Conservation (phyloP, 2,797 vertebrate genomes). For the Lagorchestes hirsutus region DNA sequence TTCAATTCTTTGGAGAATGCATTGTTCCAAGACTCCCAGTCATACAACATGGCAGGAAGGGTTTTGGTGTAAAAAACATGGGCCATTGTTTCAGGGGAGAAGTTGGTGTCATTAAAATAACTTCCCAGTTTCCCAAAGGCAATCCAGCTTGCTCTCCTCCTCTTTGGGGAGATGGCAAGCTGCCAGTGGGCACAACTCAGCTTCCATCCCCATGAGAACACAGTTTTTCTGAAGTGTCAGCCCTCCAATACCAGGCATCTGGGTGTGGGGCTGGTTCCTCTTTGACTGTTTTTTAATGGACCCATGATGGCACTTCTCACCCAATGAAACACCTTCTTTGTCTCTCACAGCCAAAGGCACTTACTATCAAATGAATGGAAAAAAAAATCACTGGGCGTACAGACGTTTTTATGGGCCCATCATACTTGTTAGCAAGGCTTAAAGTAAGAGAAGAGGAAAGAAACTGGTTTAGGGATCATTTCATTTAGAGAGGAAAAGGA, state of each 20-base stretch:
- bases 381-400: not conserved
- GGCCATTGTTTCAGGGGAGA: not conserved
- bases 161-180: not conserved
- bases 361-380: slow-evolving; percentile 3
- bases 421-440: not conserved
- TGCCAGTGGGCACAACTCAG: not conserved
- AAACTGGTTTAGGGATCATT: not conserved
- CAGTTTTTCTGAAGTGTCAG: not conserved
- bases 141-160: not conserved
- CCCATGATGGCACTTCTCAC: not conserved
- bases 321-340: not conserved
- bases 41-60: not conserved
- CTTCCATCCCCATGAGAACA: not conserved
- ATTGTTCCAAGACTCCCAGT: not conserved
- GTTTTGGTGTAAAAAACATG: not conserved
- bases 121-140: not conserved
- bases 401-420: not conserved
- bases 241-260: not conserved
- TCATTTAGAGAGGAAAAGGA: not conserved
- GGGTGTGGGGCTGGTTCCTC: not conserved
- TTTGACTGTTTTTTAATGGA: slow-evolving; percentile 37
- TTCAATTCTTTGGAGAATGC: not conserved
- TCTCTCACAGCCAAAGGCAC: not conserved
- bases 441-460: not conserved
- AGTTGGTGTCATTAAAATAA: not conserved